Evolutionary conservation across 2,113 vertebrate genomes (phyloP), one percentile per base, ranked within the genome.

Genomic region (Pluvialis apricaria): DNA sequence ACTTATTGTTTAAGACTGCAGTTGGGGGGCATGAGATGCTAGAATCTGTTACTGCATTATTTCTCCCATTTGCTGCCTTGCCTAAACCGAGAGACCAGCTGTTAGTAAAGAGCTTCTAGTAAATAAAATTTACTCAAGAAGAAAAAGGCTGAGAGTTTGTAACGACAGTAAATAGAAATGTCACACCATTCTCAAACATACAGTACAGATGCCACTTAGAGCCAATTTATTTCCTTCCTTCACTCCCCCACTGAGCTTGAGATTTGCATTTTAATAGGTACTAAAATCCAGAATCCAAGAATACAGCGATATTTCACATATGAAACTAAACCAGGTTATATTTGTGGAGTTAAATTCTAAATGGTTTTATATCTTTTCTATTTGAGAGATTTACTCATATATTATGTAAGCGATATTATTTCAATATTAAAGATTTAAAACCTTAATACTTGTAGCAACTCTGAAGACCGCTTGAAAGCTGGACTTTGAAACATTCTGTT

Each of bases 401-500:
- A 38, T 28, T 58, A 36, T 31, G 12, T 4, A 2, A 64, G 18
- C 10, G 60, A 36, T 51, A 60, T 44, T 11, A 49, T 71, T 82
- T 70, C 24, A 57, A 11, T n/a, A 6, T 22, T 22, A 29, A 82
- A 38, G 25, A 83, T 1, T 40, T n/a, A 58, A 86, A 72, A 21
- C 44, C 7, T 83, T 61, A 40, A 55, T 26, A 72, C 3, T 6
- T 54, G 21, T 5, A 54, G 34, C 14, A 91, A 58, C 16, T 65
- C 40, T 3, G 58, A 73, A 65, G 79, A 52, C 57, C 73, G 81
- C 32, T 88, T 77, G 86, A 58, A 73, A 92, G 49, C 7, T 86
- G 94, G 86, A 96, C 95, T 96, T 96, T 89, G 95, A 86, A 86
- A 88, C 28, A 64, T n/a, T 77, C 54, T 92, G 25, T 88, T 94